Conservation (phyloP, 2,888 invertebrate genomes). For the Aproaerema taeniolella region DNA sequence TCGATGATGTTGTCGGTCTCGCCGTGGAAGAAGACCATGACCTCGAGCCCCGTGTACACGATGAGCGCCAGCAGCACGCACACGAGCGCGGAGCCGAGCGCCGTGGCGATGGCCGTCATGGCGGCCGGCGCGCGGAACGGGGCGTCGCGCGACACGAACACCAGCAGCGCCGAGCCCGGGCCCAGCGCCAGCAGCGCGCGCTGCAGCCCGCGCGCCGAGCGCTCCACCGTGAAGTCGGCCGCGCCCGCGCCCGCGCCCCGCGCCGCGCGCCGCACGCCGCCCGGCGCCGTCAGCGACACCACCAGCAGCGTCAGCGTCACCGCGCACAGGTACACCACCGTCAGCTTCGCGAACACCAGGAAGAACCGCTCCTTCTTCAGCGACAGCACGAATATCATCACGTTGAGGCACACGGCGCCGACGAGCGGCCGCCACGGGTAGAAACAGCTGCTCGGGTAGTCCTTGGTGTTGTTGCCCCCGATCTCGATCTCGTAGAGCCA, state of each 20-base stretch:
- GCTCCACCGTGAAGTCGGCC: neutral
- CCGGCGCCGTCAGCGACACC: constrained; percentile 48
- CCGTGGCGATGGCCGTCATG: constrained; percentile 50
- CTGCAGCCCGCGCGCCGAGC: constrained; percentile 24
- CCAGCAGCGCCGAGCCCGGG: constrained; percentile 49
- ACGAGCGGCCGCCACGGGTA: constrained; percentile 45
- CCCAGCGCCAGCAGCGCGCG: constrained; percentile 46
- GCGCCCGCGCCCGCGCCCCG: constrained; percentile 17
- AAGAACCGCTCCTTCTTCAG: constrained; percentile 46
- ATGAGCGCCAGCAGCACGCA: constrained; percentile 42
- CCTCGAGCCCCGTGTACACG: constrained; percentile 51
- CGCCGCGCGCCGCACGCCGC: constrained; percentile 52
- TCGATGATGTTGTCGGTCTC: constrained; percentile 56
- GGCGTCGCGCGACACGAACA: constrained; percentile 45
- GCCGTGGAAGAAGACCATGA: constrained; percentile 61
- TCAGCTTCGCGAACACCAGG: constrained; percentile 35
- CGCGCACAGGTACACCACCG: constrained; percentile 34
- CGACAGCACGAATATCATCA: constrained; percentile 39
- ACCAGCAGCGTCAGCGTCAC: constrained; percentile 45
- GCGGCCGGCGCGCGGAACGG: constrained; percentile 61
- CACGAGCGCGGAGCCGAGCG: constrained; percentile 41
- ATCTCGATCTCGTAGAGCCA: constrained; percentile 58
- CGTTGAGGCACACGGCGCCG: constrained; percentile 31
- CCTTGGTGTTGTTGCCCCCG: constrained; percentile 38
- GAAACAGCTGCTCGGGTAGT: constrained; percentile 35